Evolutionary conservation across 2,888 invertebrate genomes (phyloP), one percentile per base, ranked within the genome.

Genomic region (Microchrysa polita): DNA sequence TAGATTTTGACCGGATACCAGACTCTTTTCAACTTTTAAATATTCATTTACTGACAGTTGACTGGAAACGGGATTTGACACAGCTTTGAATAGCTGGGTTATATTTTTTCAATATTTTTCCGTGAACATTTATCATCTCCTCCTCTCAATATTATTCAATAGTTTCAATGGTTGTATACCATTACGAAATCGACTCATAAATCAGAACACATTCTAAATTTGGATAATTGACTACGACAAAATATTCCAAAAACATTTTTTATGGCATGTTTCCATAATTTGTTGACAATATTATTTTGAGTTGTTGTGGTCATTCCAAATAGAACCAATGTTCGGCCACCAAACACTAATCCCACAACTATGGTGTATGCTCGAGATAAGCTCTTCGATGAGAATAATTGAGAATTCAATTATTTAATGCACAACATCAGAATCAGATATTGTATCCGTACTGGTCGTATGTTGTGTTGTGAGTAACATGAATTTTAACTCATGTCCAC

Each of bases 231-330:
- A 55, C 10, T 48, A 48, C 2, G 7, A 34, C 2, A 34, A 48
- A 48, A 48, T 48, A 7, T 34, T 34, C 27, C 2, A 34, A 2
- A 34, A 34, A 34, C 48, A 48, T 7, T 48, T 48, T 48, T n/a
- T n/a, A n/a, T n/a, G n/a, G n/a, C n/a, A n/a, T 34, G 27, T 34
- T 34, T 34, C 27, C 27, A 34, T 34, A 7, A 34, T 48, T 48
- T 10, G 48, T 48, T 48, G 48, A 48, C 48, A 48, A 48, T 48
- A n/a, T 48, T n/a, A 48, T 48, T 7, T 48, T 48, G 48, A 48
- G 48, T 48, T 48, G 48, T 48, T 48, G 48, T 48, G 48, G 12
- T 2, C 48, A n/a, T 48, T 48, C 14, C 48, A n/a, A 34, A 34
- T 34, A 5, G 27, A 34, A 7, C 27, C 27, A 2, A 34, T 34